Evolutionary conservation across 2,888 invertebrate species (phyloP).

Genomic region (Ormyrus nitidulus): DNA sequence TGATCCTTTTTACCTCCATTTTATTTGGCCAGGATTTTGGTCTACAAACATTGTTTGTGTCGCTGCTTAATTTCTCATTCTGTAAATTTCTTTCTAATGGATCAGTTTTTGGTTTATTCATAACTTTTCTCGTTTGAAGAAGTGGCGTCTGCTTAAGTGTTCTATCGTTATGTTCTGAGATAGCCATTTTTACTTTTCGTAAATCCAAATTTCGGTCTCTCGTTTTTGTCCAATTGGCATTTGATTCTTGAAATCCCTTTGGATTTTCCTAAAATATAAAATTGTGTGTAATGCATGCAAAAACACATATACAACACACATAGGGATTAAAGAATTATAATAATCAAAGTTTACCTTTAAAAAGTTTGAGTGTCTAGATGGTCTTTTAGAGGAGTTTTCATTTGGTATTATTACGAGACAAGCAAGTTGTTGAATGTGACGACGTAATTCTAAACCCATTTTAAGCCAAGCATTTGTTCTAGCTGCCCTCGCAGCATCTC

Average conservation of each 20-base stretch:
- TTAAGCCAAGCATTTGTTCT: slow-evolving; percentile 81
- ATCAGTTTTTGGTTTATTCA: slow-evolving; percentile 72
- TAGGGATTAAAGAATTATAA: not conserved
- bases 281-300: not conserved
- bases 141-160: slow-evolving; percentile 65
- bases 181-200: slow-evolving; percentile 74
- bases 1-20: slow-evolving; percentile 65
- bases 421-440: slow-evolving; percentile 81
- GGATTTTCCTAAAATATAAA: slow-evolving; percentile 40
- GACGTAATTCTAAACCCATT: slow-evolving; percentile 80
- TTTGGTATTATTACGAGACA: slow-evolving; percentile 76
- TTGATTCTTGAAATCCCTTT: slow-evolving; percentile 65
- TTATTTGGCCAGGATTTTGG: slow-evolving; percentile 74
- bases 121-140: slow-evolving; percentile 62
- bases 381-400: slow-evolving; percentile 72
- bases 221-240: slow-evolving; percentile 65
- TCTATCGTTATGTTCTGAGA: slow-evolving; percentile 72
- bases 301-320: not conserved
- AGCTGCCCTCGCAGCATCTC: slow-evolving; percentile 82
- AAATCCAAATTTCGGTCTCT: slow-evolving; percentile 71
- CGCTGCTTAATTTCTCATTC: slow-evolving; percentile 65
- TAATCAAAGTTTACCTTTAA: slow-evolving; percentile 62
- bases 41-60: slow-evolving; percentile 61
- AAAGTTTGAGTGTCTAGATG: slow-evolving; percentile 70
- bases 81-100: slow-evolving; percentile 71